Base-by-base conservation (phyloP, 1,140 invertebrate genomes). In the Cylas formicarius region DNA sequence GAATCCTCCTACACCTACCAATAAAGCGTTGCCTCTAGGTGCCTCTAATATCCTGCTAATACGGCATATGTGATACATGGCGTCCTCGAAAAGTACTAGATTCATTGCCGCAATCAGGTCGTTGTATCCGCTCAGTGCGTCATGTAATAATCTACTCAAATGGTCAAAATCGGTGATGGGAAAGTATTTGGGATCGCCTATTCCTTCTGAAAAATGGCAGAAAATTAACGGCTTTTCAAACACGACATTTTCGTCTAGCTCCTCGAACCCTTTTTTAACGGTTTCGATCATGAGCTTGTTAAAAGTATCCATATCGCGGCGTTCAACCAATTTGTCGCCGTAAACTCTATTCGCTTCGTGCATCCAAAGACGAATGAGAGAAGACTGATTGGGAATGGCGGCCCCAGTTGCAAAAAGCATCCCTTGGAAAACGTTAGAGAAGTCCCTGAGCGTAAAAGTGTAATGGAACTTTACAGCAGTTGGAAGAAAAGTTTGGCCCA, bases 401-500 rank as follows among this genome's bases (percentile, higher is more conserved):
- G 92, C 89, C 6, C 77, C 77, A 40, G 73, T 81, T n/a, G 83
- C 76, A 68, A 92, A 93, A n/a, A 95, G 67, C 22, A 96, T 75
- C 11, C 91, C 91, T 72, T 88, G 82, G 59, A 87, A 89, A 43
- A 89, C 86, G 65, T 95, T 96, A 2, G 90, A 88, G 4, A 96
- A 68, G 66, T 97, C 93, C 48, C 92, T 71, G 21, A 97, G 68
- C 67, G 95, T 97, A 66, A 95, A 96, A 32, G 87, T 75, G 58
- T 97, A 97, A 67, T 96, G 92, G 65, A 96, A 97, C 66, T 95
- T 96, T 22, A 90, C 73, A 6, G 90, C 91, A 0, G 92, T 96
- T 3, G 91, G 91, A 31, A 94, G 68, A 68, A 95, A 95, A 0
- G 74, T 78, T 1, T 75, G 55, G 0, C 77, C 62, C 0, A 95